Base-by-base conservation (phyloP, 2,113 vertebrate genomes). In the Blennius ocellaris region DNA sequence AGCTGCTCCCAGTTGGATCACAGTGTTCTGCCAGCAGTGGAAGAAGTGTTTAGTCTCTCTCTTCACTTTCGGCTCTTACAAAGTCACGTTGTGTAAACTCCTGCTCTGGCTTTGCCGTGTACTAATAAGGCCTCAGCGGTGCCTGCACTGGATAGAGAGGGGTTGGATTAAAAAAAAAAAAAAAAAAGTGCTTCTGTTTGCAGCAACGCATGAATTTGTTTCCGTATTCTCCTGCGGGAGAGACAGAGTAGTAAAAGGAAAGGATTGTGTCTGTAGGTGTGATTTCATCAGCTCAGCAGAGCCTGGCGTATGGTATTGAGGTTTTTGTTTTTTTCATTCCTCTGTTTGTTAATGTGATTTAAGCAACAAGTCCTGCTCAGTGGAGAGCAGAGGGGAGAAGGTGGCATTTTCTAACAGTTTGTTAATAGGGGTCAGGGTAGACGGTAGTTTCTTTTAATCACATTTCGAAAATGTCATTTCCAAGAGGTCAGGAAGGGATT, bases 1-100 rank as follows among this genome's bases (percentile, higher is more conserved):
- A 86, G 83, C 85, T 86, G 85, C 85, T 84, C 83, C 67, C 85
- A 56, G 81, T 67, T 80, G 81, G 80, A 83, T 80, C 56, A 15
- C 71, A 54, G 11, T 71, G 72, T 83, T 77, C 82, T 1, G 48
- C 69, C 77, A 83, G 80, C 72, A 79, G 58, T 65, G 68, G 61
- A 66, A 39, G 56, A 84, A 84, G 75, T 83, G 63, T 81, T 84
- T 80, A 70, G 65, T 75, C 57, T 81, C 44, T 73, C 10, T 39
- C 78, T 50, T 78, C 67, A 51, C 63, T 79, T 66, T 66, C 45
- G 58, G 82, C 47, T 59, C 39, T 63, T 55, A 40, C 73, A 55
- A 64, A 85, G 73, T 80, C 73, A 47, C 43, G 44, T 82, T 69
- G 75, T 76, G 69, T 73, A 83, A 85, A 86, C 70, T 62, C 59